Evolutionary conservation across 1,140 invertebrate genomes (phyloP).

Genomic region (Luehdorfia chinensis): DNA sequence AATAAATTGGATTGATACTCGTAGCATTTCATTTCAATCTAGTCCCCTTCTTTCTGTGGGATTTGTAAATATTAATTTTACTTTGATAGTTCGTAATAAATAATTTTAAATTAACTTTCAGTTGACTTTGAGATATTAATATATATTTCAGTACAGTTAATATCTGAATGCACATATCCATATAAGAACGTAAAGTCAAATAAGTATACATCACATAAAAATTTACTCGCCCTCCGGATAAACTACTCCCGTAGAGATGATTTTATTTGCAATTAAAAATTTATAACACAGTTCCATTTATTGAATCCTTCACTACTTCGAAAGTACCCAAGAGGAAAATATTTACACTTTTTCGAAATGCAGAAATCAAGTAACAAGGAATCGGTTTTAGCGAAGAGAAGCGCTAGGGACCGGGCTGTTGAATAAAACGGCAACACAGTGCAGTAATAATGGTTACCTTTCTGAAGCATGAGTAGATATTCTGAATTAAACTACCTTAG

Average conservation of each 20-base stretch:
- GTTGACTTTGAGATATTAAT: no score
- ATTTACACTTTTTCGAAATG: slow-evolving; percentile 75
- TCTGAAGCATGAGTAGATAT: slow-evolving; percentile 43
- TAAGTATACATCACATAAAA: no score
- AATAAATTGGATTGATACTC: slow-evolving; percentile 54
- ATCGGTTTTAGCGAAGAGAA: slow-evolving; percentile 69
- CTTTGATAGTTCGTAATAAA: no score
- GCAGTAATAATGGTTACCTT: slow-evolving; percentile 64
- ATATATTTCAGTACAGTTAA: no score
- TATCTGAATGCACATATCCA: no score
- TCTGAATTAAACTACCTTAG: slow-evolving; percentile 24
- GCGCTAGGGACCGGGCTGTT: slow-evolving; percentile 54
- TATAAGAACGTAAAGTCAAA: no score
- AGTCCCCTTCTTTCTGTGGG: slow-evolving; percentile 26
- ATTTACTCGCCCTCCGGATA: no score
- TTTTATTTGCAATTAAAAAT: slow-evolving; percentile 54
- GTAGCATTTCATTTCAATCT: slow-evolving; percentile 41
- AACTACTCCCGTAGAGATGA: not conserved
- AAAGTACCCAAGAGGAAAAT: slow-evolving; percentile 72
- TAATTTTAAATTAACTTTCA: no score
- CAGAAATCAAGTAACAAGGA: slow-evolving; percentile 75
- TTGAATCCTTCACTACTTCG: slow-evolving; percentile 62
- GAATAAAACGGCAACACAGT: slow-evolving; percentile 61
- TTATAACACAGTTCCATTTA: slow-evolving; percentile 49
- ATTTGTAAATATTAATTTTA: no score